phyloP scores from a whole-genome alignment of 2,888 invertebrate genomes.

The Pyrocoelia pectoralis region DNA sequence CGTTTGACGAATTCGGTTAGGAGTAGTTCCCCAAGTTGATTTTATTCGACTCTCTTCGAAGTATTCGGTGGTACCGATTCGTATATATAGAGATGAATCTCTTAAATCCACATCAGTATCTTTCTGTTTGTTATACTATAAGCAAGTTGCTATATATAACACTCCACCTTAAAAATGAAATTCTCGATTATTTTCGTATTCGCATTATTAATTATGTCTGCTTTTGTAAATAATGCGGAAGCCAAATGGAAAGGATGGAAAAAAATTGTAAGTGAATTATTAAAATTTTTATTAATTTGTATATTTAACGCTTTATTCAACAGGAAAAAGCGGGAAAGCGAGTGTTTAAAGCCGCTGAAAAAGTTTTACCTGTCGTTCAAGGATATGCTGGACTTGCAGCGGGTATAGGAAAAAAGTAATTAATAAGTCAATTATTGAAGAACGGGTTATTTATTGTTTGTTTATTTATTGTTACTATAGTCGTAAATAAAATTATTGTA shows the following conservation, averaged over 20 bases:
- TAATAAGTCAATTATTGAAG: not conserved
- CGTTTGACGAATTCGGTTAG: no score
- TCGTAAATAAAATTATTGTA: no score
- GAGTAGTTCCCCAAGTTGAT: no score
- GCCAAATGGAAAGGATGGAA: slow-evolving; percentile 46
- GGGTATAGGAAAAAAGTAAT: not conserved
- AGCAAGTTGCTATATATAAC: no score
- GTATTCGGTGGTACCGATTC: no score
- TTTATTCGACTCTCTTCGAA: no score
- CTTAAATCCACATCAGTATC: no score
- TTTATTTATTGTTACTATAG: not conserved
- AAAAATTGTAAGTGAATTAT: slow-evolving; percentile 45
- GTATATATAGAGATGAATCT: no score
- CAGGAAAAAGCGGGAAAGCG: slow-evolving; percentile 35
- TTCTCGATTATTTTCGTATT: slow-evolving; percentile 37
- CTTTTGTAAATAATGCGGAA: slow-evolving; percentile 40
- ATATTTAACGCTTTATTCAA: not conserved
- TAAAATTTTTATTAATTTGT: not conserved
- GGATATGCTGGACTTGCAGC: slow-evolving; percentile 32
- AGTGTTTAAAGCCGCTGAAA: slow-evolving; percentile 40
- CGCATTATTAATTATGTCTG: slow-evolving; percentile 36
- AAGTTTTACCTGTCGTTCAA: slow-evolving; percentile 42
- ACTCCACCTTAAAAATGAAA: slow-evolving; percentile 37
- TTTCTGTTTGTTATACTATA: no score
- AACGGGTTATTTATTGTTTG: not conserved